Evolutionary conservation across 2,888 invertebrate species (phyloP), one percentile per base, ranked within the genome.

Genomic region (Heliconius charithonia): DNA sequence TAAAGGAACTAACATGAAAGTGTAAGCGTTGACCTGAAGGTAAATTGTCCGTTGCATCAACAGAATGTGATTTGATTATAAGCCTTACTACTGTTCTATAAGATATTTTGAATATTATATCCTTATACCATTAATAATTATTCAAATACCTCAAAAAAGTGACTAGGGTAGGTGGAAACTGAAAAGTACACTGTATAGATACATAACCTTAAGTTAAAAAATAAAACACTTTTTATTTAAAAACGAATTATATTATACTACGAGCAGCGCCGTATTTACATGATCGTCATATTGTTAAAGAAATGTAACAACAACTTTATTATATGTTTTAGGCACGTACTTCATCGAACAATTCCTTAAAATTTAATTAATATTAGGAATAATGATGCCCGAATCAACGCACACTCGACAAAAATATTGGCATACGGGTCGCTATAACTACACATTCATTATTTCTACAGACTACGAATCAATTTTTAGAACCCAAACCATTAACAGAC

Each of bases 231-330:
- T 79, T 84, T 86, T 88, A 89, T 85, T 87, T 89, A 90, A 93
- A 94, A 93, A 94, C 92, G 90, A 90, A 90, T 92, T 93, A 93
- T 93, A 94, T 89, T 91, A 92, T 92, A 92, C 93, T 94, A 94
- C 94, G 93, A 94, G 95, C 94, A 93, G 95, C 93, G 94, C 92
- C 93, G 93, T 93, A 94, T 93, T 92, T 94, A 94, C 94, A 94
- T 92, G 90, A 91, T 93, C 91, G 90, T 92, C 90, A 94, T 94
- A 94, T 94, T 94, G 94, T 93, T 93, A 94, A 91, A 92, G 94
- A 95, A 94, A 95, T 94, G 94, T 94, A 95, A 95, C 95, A 92
- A 93, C 89, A 91, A 92, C 90, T 92, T 91, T 89, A 91, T 91
- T 89, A 89, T 90, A 92, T 89, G 89, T 89, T 67, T 93, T 93